These are phyloP conservation scores for Eumerus sabulonum DNA, from an alignment of 2,888 invertebrate species.

Conservation along the genomic window DNA sequence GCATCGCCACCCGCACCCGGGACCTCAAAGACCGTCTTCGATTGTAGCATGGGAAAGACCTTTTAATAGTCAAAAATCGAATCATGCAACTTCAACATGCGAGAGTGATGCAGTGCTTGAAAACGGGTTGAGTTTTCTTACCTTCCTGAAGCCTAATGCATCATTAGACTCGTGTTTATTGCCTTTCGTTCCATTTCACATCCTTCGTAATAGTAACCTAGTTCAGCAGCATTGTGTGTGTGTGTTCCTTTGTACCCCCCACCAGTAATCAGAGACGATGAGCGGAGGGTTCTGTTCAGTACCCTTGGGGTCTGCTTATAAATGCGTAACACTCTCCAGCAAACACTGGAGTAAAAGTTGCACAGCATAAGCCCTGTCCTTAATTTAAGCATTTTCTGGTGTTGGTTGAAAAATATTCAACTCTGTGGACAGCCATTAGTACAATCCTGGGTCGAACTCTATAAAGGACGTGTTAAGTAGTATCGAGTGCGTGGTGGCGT, in stretches of 20 bases:
- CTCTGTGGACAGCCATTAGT: too few relatives aligned
- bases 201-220: slow-evolving; percentile 8
- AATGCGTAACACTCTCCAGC: slow-evolving; percentile 47
- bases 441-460: too few relatives aligned
- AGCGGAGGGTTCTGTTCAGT: too few relatives aligned
- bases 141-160: not conserved
- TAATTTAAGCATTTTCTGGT: slow-evolving; percentile 11
- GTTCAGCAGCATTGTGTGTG: not conserved
- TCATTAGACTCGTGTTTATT: not conserved
- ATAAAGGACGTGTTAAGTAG: too few relatives aligned
- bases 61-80: slow-evolving; percentile 27
- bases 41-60: not conserved
- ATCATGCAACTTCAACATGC: not conserved
- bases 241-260: not conserved
- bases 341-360: slow-evolving; percentile 34
- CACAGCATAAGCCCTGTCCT: slow-evolving; percentile 26
- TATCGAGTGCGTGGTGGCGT: too few relatives aligned
- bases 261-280: not conserved
- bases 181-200: slow-evolving; percentile 22
- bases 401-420: too few relatives aligned
- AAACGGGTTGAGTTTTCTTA: not conserved
- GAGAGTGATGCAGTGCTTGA: not conserved
- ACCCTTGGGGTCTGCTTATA: slow-evolving; percentile 14
- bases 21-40: not conserved
- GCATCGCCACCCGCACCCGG: slow-evolving; percentile 31